Evolutionary conservation across 2,888 invertebrate genomes (phyloP), one percentile per base, ranked within the genome.

Genomic region (Candidula unifasciata): DNA sequence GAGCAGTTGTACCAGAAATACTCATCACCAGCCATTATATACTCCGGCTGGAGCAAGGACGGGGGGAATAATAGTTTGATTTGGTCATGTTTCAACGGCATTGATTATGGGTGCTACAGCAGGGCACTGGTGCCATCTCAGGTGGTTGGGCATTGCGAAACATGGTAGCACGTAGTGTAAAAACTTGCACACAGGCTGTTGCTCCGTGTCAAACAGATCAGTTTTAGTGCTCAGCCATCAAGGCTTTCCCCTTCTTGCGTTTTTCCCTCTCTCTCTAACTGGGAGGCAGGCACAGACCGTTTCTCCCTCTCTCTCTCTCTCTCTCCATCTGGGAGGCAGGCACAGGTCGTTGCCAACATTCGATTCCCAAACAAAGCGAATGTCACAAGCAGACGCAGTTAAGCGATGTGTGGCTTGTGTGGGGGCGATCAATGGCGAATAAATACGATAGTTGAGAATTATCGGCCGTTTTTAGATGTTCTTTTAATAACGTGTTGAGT

Each of bases 351-450:
- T 74, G 54, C 74, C 74, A 74, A 54, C 3, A 54, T 54, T 74
- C 74, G 74, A 74, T 54, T 74, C 30, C 54, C 54, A n/a, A 74
- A 74, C 74, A 54, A 74, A 54, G 74, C 21, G 33, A 54, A 74
- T 74, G 74, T 74, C 74, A 74, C 54, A 54, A 54, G 30, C 16
- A 74, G 30, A 27, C 3, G 74, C 74, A 30, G 74, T 33, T 74
- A 57, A 74, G 74, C 74, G 52, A 74, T 74, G 18, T 74, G 18
- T 54, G 30, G 54, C 74, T 30, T 30, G 74, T 74, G 74, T 30
- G 13, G 8, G 74, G 54, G 27, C 52, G 74, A 74, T 74, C 74
- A 74, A 74, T 74, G 30, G 30, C 27, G 74, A 74, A 74, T 54
- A 54, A 30, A 30, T 30, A 18, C 27, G 30, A 21, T 30, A 30